A percentile compares a stretch with the other conserved stretches of the same genome.
Evolutionary conservation across 1,140 invertebrate genomes (phyloP).

Genomic region (Dendroctonus valens): DNA sequence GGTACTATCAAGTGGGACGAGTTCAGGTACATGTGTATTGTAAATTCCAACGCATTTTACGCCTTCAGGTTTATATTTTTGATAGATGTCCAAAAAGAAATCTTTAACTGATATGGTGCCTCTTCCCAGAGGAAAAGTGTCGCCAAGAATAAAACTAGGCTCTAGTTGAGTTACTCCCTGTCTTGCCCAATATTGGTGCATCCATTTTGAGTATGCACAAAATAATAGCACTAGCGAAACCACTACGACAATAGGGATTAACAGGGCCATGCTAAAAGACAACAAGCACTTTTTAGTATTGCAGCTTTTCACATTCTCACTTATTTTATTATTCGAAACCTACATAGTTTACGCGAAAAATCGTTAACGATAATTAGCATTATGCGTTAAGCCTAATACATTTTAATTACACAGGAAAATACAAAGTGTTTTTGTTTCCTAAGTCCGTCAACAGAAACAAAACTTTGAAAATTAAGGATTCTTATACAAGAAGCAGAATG

Average conservation of each 20-base stretch:
- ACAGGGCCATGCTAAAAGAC: conserved; percentile 56
- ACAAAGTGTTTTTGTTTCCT: too few species aligned
- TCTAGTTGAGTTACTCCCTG: conserved; percentile 18
- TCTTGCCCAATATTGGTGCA: conserved; percentile 15
- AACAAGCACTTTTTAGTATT: too few species aligned
- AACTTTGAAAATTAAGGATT: too few species aligned
- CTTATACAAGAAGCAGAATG: too few species aligned
- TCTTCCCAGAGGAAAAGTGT: not conserved
- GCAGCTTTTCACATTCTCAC: too few species aligned
- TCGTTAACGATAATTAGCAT: too few species aligned
- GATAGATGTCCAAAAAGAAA: conserved; percentile 8
- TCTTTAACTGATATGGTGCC: not conserved
- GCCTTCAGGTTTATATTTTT: not conserved
- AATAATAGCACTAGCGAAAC: not conserved
- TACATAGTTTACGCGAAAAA: too few species aligned
- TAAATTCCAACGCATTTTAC: conserved; percentile 14
- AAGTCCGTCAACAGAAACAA: too few species aligned
- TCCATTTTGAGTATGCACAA: not conserved
- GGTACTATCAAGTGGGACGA: not conserved
- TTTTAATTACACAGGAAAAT: too few species aligned
- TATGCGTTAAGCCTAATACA: too few species aligned
- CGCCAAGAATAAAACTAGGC: conserved; percentile 12
- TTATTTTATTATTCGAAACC: too few species aligned
- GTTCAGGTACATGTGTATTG: not conserved
- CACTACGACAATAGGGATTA: conserved; percentile 54